phyloP scores from a whole-genome alignment of 2,797 vertebrate genomes.

The Gadopsis bispinosus region DNA sequence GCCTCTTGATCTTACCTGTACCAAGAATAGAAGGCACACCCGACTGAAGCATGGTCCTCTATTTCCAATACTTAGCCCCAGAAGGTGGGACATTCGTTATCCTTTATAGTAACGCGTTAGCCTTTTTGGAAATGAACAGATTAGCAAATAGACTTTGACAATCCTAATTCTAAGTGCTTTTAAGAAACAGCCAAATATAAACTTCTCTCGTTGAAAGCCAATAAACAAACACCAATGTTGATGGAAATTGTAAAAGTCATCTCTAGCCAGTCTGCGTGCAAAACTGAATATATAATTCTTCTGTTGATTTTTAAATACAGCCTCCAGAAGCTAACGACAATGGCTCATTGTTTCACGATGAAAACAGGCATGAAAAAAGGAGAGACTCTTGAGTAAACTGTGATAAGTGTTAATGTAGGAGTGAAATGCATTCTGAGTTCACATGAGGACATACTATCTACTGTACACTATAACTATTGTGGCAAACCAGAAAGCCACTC shows the following conservation, averaged over 20 bases:
- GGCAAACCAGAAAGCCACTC: too few species aligned
- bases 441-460: background rate
- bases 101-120: background rate
- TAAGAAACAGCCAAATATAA: background rate
- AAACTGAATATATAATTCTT: slow-evolving; percentile 14
- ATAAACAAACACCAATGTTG: background rate
- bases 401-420: slow-evolving; percentile 47
- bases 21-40: background rate
- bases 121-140: background rate
- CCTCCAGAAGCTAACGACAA: slow-evolving; percentile 13
- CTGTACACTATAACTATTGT: background rate
- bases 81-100: background rate
- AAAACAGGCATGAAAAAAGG: slow-evolving; percentile 43
- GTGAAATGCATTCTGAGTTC: slow-evolving; percentile 30
- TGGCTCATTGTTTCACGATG: slow-evolving; percentile 24
- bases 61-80: background rate
- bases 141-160: background rate
- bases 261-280: slow-evolving; percentile 4
- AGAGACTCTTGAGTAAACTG: slow-evolving; percentile 51
- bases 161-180: background rate
- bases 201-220: background rate
- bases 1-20: background rate
- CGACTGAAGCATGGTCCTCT: background rate
- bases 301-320: slow-evolving; percentile 1
- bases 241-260: background rate